These are phyloP conservation scores for Grus americana DNA, from an alignment of 2,113 vertebrate genomes.

Conservation along the genomic window DNA sequence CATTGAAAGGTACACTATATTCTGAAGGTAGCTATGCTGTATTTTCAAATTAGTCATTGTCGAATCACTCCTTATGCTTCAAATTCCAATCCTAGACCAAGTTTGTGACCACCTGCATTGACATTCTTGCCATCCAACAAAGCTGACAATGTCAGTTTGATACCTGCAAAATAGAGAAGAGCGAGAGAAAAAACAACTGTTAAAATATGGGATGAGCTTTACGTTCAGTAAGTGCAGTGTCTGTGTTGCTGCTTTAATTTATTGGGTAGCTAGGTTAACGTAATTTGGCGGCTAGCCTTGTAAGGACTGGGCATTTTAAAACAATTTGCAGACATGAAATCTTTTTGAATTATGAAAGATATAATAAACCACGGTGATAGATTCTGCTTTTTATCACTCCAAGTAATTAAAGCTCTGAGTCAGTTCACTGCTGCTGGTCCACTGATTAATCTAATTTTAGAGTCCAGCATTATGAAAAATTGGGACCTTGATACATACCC, in stretches of 20 bases:
- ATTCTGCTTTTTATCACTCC: not conserved
- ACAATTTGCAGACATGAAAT: not conserved
- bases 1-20: slow-evolving; percentile 83
- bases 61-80: slow-evolving; percentile 84
- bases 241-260: not conserved
- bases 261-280: not conserved
- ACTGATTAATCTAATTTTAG: slow-evolving; percentile 22
- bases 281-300: not conserved
- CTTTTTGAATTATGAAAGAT: not conserved
- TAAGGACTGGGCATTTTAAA: not conserved
- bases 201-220: not conserved
- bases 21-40: slow-evolving; percentile 87
- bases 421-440: slow-evolving; percentile 1
- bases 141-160: slow-evolving; percentile 94
- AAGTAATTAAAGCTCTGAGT: not conserved
- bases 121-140: slow-evolving; percentile 97
- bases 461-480: not conserved
- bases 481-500: not conserved
- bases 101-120: slow-evolving; percentile 94
- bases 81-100: slow-evolving; percentile 95
- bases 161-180: slow-evolving; percentile 72
- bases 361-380: not conserved
- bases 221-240: not conserved
- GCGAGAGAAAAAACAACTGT: not conserved
- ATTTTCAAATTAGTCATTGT: slow-evolving; percentile 68